Evolutionary conservation across 2,113 vertebrate species (phyloP).

Genomic region (Coregonus clupeaformis): DNA sequence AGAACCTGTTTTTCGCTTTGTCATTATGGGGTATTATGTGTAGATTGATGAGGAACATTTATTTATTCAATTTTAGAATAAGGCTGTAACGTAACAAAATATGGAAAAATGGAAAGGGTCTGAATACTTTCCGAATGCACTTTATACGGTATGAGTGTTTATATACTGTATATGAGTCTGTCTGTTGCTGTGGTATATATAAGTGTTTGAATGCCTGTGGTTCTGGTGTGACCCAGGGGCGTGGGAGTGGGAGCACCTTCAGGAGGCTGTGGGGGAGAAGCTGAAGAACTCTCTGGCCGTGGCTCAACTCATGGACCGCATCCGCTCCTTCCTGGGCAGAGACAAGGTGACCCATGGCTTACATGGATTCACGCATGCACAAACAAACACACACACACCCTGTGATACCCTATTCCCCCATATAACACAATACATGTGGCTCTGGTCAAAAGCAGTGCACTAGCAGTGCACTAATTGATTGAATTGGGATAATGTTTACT

Average conservation of each 20-base stretch:
- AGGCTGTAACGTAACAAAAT: too few relatives aligned
- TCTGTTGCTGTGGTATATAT: not conserved
- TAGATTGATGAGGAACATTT: too few relatives aligned
- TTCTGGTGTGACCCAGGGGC: conserved; percentile 74
- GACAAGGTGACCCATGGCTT: conserved; percentile 65
- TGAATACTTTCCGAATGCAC: not conserved
- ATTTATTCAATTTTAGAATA: too few relatives aligned
- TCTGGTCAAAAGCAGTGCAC: too few relatives aligned
- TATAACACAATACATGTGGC: too few relatives aligned
- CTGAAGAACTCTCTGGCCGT: conserved; percentile 84
- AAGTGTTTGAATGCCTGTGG: conserved; percentile 36
- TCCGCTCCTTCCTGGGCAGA: conserved; percentile 83
- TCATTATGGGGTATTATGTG: too few relatives aligned
- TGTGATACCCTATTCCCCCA: not conserved
- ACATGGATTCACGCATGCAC: not conserved
- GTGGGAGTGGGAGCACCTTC: conserved; percentile 89
- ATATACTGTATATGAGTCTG: not conserved
- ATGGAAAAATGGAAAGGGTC: too few relatives aligned
- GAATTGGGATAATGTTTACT: too few relatives aligned
- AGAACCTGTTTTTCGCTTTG: too few relatives aligned
- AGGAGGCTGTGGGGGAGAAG: conserved; percentile 88
- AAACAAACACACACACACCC: not conserved
- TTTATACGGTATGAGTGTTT: not conserved
- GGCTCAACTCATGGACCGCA: conserved; percentile 84
- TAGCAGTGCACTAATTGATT: too few relatives aligned